Evolutionary conservation across 2,113 vertebrate genomes (phyloP), one percentile per base, ranked within the genome.

Genomic region (Sclerurus mexicanus): DNA sequence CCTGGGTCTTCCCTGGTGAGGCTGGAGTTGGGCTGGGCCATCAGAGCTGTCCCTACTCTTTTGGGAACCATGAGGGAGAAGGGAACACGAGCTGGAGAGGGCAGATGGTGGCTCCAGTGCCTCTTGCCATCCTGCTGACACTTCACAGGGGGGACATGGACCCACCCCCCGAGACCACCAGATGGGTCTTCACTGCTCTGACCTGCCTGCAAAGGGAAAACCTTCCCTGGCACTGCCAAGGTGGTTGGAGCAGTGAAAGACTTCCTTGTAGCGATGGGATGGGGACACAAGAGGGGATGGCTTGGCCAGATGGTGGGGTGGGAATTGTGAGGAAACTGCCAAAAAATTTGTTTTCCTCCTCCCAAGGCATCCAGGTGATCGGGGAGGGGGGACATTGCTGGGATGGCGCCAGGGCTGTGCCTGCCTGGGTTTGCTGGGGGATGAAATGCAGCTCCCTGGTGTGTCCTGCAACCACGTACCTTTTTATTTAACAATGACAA

Each of bases 401-500:
- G 28, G 59, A 3, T 44, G 3, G 33, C 3, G 28, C 24, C 58
- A 3, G 35, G 53, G 31, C 28, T 14, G 19, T 19, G 18, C 2
- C 2, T 8, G 17, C 35, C 5, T 0, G 0, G 50, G 10, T 31
- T 18, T 37, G 31, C 67, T 31, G 42, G 27, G 47, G 80, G 24
- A 12, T 50, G 46, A 55, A 84, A 9, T 18, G 42, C 72, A 63
- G 2, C 25, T 35, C 40, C 5, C 6, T 33, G 33, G 40, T 23
- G 85, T 59, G 88, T 93, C 89, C 85, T 68, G 87, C 80, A 89
- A 71, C 12, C 16, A 55, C 6, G 0, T 71, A 89, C 88, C 82
- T 94, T 97, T 96, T 92, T 81, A 90, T 80, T 96, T 96, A 87
- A 94, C 91, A 97, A 79, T 19, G 60, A 94, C 55, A 91, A 97